These are phyloP conservation scores for western clawed frog (Xenopus tropicalis) DNA, from an alignment of 2,113 vertebrate genomes.

Conservation along the genomic window UCB_Xtro_10.0 CM004450.2:117166501-117167000, in stretches of 20 bases:
- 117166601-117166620: background rate
- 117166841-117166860: constrained; percentile 11
- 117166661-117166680: constrained; percentile 11
- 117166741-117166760: background rate
- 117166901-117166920: background rate
- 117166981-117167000: background rate
- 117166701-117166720: background rate
- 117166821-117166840: constrained; percentile 7
- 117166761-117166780: constrained; percentile 8
- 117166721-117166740: background rate
- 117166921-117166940: background rate
- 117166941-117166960: background rate
- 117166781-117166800: constrained; percentile 14
- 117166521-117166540: too few species aligned
- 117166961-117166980: background rate
- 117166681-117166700: constrained; percentile 12
- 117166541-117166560: background rate
- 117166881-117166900: too few species aligned
- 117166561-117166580: background rate
- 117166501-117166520: background rate
- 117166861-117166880: constrained; percentile 10
- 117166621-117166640: background rate
- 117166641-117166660: constrained; percentile 6
- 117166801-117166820: background rate
- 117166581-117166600: background rate